Conservation (phyloP, 2,888 invertebrate genomes). For the Eubasilissa splendida region DNA sequence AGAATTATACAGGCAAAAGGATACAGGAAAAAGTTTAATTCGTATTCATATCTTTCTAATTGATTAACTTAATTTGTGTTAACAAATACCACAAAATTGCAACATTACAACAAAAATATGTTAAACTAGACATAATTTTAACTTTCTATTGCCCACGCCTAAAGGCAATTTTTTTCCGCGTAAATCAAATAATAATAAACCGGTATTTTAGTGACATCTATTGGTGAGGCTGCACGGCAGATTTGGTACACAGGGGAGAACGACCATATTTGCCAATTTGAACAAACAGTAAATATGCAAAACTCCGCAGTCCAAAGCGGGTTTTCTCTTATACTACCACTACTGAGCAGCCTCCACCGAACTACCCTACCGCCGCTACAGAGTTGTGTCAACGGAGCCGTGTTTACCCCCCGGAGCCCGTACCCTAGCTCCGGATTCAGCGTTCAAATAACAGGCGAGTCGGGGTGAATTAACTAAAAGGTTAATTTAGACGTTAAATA, state of each 20-base stretch:
- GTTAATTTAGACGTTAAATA: not conserved
- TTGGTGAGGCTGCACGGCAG: conserved; percentile 11
- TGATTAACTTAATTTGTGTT: too few species aligned
- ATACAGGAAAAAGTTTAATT: too few species aligned
- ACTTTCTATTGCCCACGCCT: too few species aligned
- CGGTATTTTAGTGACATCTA: conserved; percentile 1
- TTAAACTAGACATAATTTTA: too few species aligned
- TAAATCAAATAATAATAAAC: not conserved
- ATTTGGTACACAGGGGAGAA: conserved; percentile 30
- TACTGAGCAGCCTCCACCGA: not conserved
- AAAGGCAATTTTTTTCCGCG: not conserved
- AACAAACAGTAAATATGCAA: conserved; percentile 57
- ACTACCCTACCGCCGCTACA: too few species aligned
- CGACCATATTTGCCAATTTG: conserved; percentile 56
- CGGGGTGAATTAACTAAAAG: not conserved
- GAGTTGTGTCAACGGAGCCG: conserved; percentile 34
- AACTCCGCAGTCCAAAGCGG: conserved; percentile 56
- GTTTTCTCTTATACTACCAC: conserved; percentile 30
- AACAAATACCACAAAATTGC: too few species aligned
- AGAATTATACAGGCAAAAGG: too few species aligned
- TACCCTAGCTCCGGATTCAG: not conserved
- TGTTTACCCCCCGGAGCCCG: conserved; percentile 13
- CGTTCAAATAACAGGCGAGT: not conserved
- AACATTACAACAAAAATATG: too few species aligned
- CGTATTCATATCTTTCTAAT: too few species aligned